phyloP scores from a whole-genome alignment of 1,140 invertebrate genomes.

The Berghia stephanieae region DNA sequence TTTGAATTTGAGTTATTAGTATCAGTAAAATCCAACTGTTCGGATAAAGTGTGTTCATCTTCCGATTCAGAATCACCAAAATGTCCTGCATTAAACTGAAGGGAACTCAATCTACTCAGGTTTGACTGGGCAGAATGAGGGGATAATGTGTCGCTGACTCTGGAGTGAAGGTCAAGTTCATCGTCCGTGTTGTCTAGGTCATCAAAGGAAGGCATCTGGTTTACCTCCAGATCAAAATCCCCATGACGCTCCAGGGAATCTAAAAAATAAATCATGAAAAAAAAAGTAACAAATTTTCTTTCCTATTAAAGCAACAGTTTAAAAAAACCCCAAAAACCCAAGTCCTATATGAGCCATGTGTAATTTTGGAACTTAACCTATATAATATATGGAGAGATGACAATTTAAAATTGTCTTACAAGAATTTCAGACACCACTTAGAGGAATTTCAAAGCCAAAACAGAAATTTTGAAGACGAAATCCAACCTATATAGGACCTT shows the following conservation, averaged over 20 bases:
- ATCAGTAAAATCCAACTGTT: constrained; percentile 40
- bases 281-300: background rate
- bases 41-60: constrained; percentile 41
- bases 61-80: constrained; percentile 49
- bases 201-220: constrained; percentile 56
- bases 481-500: too few relatives aligned
- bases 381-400: too few relatives aligned
- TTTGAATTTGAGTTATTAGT: too few relatives aligned
- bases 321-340: background rate
- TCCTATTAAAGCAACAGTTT: background rate
- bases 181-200: constrained; percentile 58
- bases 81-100: constrained; percentile 37
- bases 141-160: constrained; percentile 2
- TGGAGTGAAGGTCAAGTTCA: constrained; percentile 38
- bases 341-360: too few relatives aligned
- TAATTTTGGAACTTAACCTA: too few relatives aligned
- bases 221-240: constrained; percentile 49
- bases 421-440: too few relatives aligned
- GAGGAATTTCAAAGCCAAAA: too few relatives aligned
- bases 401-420: too few relatives aligned
- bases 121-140: too few relatives aligned
- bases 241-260: constrained; percentile 37
- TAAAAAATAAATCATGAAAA: constrained; percentile 20
- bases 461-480: too few relatives aligned
- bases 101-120: background rate